phyloP scores from a whole-genome alignment of 2,113 vertebrate species.

The Macquaria australasica region DNA sequence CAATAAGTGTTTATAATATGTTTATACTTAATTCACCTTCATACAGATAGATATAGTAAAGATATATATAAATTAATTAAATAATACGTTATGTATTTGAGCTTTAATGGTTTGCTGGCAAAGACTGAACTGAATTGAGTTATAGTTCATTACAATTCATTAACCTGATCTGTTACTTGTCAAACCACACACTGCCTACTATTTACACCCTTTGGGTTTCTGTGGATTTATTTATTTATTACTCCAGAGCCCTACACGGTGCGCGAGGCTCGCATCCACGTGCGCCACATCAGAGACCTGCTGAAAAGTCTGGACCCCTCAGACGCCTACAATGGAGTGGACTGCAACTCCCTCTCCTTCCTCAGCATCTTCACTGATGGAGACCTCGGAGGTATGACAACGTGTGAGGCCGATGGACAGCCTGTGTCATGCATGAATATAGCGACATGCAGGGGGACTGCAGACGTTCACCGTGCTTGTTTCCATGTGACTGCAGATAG shows the following conservation, averaged over 20 bases:
- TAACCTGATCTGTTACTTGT: background rate
- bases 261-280: conserved; percentile 97
- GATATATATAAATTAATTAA: background rate
- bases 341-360: conserved; percentile 98
- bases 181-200: background rate
- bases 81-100: background rate
- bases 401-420: background rate
- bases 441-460: background rate
- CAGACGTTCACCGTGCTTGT: background rate
- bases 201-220: background rate
- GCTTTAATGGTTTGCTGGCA: background rate
- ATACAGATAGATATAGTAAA: background rate
- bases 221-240: too few relatives aligned
- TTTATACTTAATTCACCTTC: background rate
- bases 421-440: background rate
- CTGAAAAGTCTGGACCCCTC: conserved; percentile 98
- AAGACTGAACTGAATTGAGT: background rate
- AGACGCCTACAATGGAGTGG: conserved; percentile 97
- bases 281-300: conserved; percentile 97
- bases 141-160: background rate
- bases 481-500: conserved; percentile 83
- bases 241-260: conserved; percentile 98
- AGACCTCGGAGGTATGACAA: conserved; percentile 92
- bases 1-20: background rate
- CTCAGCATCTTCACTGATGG: conserved; percentile 97